phyloP scores from a whole-genome alignment of 2,888 invertebrate species.

The Trichogramma evanescens region DNA sequence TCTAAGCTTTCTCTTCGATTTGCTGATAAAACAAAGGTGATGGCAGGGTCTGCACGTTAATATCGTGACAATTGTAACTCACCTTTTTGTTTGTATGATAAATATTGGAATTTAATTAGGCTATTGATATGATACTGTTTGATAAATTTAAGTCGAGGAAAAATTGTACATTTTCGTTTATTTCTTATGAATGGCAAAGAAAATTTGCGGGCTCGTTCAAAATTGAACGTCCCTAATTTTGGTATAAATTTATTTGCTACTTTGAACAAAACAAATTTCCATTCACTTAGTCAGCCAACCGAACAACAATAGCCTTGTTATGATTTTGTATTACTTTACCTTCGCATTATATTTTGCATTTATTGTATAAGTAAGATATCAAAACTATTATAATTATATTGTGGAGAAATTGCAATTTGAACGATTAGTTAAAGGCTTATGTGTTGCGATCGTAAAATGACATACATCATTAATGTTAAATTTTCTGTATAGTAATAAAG shows the following conservation, averaged over 20 bases:
- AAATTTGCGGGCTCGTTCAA: slow-evolving; percentile 19
- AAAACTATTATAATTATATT: slow-evolving; percentile 15
- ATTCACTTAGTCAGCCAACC: neutral
- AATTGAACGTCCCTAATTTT: neutral
- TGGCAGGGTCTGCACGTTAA: slow-evolving; percentile 37
- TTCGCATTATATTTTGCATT: slow-evolving; percentile 8
- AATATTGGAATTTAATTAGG: slow-evolving; percentile 44
- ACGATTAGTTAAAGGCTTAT: slow-evolving; percentile 16
- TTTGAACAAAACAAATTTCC: neutral
- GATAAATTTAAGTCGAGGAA: slow-evolving; percentile 43
- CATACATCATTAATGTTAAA: slow-evolving; percentile 16
- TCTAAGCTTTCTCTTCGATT: slow-evolving; percentile 19
- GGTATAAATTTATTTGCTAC: neutral
- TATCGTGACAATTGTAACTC: slow-evolving; percentile 41
- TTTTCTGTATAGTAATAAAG: slow-evolving; percentile 18
- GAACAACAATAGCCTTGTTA: neutral
- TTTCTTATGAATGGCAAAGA: slow-evolving; percentile 45
- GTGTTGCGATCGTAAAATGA: slow-evolving; percentile 12
- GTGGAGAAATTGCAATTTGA: slow-evolving; percentile 11
- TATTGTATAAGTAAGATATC: slow-evolving; percentile 13
- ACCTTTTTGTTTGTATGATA: slow-evolving; percentile 42
- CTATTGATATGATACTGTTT: slow-evolving; percentile 43
- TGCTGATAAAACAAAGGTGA: slow-evolving; percentile 23
- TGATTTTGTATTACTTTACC: slow-evolving; percentile 9
- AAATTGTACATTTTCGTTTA: slow-evolving; percentile 33